Percentiles rank a stretch among this genome's conserved stretches.
Evolutionary conservation across 1,140 invertebrate species (phyloP).

Genomic region (Lethrus apterus): DNA sequence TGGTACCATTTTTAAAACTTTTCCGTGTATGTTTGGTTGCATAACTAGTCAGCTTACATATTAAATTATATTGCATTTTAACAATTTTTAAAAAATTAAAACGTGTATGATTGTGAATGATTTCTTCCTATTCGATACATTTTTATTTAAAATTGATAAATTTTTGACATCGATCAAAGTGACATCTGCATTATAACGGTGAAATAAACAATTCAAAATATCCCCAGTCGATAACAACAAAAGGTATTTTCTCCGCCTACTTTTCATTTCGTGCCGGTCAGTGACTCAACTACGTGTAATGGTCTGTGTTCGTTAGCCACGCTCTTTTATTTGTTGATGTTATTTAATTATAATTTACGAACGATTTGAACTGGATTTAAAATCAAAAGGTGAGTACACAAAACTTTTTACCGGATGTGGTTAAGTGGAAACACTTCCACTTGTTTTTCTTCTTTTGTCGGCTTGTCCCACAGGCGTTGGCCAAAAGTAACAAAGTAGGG

Average conservation of each 20-base stretch:
- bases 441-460: not conserved
- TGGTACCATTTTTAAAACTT: no score
- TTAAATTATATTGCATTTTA: no score
- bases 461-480: slow-evolving; percentile 20
- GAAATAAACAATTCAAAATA: not conserved
- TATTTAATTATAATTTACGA: slow-evolving; percentile 15
- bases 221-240: slow-evolving; percentile 13
- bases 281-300: slow-evolving; percentile 33
- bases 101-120: not conserved
- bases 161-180: slow-evolving; percentile 1
- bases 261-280: slow-evolving; percentile 25
- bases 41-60: no score
- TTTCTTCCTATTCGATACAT: not conserved
- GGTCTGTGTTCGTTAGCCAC: slow-evolving; percentile 21
- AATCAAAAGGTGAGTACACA: slow-evolving; percentile 16
- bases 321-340: slow-evolving; percentile 18
- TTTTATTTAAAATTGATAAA: not conserved
- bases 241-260: slow-evolving; percentile 20
- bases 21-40: not conserved
- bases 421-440: not conserved
- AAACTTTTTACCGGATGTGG: not conserved
- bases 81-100: not conserved
- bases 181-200: not conserved
- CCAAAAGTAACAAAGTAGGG: slow-evolving; percentile 14
- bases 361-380: slow-evolving; percentile 15